Evolutionary conservation across 2,113 vertebrate species (phyloP), one percentile per base, ranked within the genome.

Genomic region (Bucco capensis): DNA sequence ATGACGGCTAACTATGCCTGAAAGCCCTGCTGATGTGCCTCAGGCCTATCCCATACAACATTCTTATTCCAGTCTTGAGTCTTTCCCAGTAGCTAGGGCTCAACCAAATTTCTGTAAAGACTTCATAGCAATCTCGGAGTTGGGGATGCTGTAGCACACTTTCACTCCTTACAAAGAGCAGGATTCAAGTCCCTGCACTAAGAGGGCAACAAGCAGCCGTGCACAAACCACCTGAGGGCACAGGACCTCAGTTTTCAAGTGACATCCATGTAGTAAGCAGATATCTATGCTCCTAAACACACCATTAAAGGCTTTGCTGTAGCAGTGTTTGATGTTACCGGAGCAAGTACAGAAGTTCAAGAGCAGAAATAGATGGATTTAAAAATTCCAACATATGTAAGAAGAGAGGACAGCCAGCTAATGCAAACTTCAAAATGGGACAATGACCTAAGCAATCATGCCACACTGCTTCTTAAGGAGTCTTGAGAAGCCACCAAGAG

Each of bases 181-280:
- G 19, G 35, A 64, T 1, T 54, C 21, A 62, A 72, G 33, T 42
- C 23, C 9, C 15, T 50, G 35, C 27, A 69, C 58, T 66, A 31
- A 33, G 7, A 73, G 19, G 18, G 31, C 31, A 77, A 69, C 12
- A n/a, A 0, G 0, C 10, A 46, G 47, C 33, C 16, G 14, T 5
- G 22, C 24, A 67, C 30, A 86, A 62, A 54, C 6, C 15, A 64
- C n/a, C 56, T 22, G 27, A 33, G 19, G 19, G 19, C 8, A 25
- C 33, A 35, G 11, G 31, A 49, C 13, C 64, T 51, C 54, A 11
- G 40, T 64, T 35, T 44, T 62, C 28, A 12, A 67, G 10, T 1
- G 14, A 47, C 19, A 46, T 25, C 64, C 38, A 58, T 0, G 1
- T 5, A 65, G n/a, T 10, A 37, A 38, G n/a, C 24, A 73, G 77